Evolutionary conservation across 2,888 invertebrate species (phyloP), one percentile per base, ranked within the genome.

Genomic region (Seladonia tumulorum): DNA sequence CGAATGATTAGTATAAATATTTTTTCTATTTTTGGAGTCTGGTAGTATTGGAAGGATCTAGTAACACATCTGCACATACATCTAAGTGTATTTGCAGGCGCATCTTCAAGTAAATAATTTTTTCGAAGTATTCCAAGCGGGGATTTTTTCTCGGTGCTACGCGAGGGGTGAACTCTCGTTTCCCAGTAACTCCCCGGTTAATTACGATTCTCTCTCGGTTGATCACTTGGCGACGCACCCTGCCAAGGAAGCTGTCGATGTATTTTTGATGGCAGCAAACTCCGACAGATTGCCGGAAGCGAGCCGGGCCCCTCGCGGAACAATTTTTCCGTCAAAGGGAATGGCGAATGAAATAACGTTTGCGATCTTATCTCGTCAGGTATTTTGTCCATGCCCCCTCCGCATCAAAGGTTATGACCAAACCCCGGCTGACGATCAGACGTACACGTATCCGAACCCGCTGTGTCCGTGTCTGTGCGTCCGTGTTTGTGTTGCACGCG

Each of bases 291-390:
- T 63, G 83, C 81, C 83, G 87, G 83, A 85, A 86, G 88, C 82
- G n/a, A 70, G 83, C 57, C 75, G 29, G 60, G 84, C 73, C 85
- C 84, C 83, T 88, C 89, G 75, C 87, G 88, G 87, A 87, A 90
- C 87, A 85, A 90, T 90, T 90, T 90, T 90, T 90, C 79, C 89
- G 87, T 91, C 87, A 90, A 91, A 90, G 78, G 90, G 90, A 90
- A 91, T 88, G 89, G 90, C 87, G 79, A 90, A 90, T 91, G 90
- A 91, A 89, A 92, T 92, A 93, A 91, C 92, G 91, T 91, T 87
- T 90, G 91, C 90, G 92, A 93, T 93, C 89, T 91, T 93, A 93
- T 93, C 93, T 87, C 85, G 87, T 87, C 90, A 87, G 90, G 90
- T 90, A 93, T 91, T 92, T 92, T 91, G 92, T 92, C 88, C 91